Base-by-base conservation (phyloP, 1,140 invertebrate genomes). In the Drosophila carrolli region DNA sequence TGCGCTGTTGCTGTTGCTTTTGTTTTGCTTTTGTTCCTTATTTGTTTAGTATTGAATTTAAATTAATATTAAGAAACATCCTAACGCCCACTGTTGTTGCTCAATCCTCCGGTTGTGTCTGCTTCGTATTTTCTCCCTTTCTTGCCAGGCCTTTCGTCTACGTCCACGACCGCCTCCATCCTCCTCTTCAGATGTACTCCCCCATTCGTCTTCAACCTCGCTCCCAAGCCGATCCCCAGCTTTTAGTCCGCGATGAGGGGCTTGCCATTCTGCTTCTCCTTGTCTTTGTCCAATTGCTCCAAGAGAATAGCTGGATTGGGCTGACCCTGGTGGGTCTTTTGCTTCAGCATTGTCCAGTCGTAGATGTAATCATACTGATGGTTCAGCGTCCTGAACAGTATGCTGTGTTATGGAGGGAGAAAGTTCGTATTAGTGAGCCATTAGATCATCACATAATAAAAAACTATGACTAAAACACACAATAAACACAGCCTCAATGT, bases 291-390 rank as follows among this genome's bases (percentile, higher is more conserved):
- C 68, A 90, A 72, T 77, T 90, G 81, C 60, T 89, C 84, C 72
- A 92, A 67, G 16, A 92, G 75, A 72, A 92, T 81, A 50, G 90
- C 88, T 59, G 91, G 88, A 73, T 91, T 91, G 63, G 85, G 72
- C 50, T 88, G 84, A 60, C 81, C 84, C 78, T 91, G 91, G 47
- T 91, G 81, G 68, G 92, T 92, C 81, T 98, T 98, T 93, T 99
- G 98, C 93, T 99, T 99, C 89, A 99, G 94, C 96, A 99, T 97
- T 73, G 98, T 99, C 99, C 99, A 99, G 93, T 99, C 99, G 94
- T 99, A 99, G 75, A 97, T 98, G 94, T 99, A 99, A 93, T 99
- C 99, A 93, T 99, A 99, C 93, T 99, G 98, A 93, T 99, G 98
- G 93, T 99, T 99, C 81, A 99, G 95, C 71, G 98, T 99, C 91